Evolutionary conservation across 2,113 vertebrate species (phyloP).

Genomic region (Edolisoma coerulescens): DNA sequence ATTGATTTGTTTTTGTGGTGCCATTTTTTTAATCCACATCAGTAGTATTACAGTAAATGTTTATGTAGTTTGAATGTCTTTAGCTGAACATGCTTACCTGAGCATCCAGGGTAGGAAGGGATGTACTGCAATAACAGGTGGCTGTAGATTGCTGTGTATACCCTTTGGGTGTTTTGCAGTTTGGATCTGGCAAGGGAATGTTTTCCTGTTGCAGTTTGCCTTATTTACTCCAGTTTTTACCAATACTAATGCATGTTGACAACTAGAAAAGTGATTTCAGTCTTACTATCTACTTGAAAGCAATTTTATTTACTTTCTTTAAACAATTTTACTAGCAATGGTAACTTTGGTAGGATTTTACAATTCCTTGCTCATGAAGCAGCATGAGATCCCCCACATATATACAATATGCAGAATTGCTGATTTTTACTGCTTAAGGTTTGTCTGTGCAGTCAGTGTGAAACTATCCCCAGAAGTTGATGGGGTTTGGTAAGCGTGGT

Average conservation of each 20-base stretch:
- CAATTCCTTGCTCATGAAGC: not conserved
- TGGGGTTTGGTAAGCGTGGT: not conserved
- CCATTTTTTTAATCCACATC: not conserved
- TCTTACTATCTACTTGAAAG: not conserved
- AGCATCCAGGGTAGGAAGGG: not conserved
- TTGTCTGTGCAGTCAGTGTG: not conserved
- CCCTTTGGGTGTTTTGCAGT: not conserved
- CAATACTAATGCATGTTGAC: accelerated
- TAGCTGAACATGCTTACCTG: not conserved
- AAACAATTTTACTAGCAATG: not conserved
- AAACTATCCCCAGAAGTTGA: not conserved
- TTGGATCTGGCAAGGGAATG: not conserved
- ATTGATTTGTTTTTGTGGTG: not conserved
- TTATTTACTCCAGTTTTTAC: not conserved
- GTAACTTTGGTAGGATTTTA: not conserved
- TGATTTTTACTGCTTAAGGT: not conserved
- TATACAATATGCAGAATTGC: not conserved
- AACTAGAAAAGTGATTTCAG: not conserved
- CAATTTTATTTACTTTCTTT: not conserved
- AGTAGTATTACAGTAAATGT: not conserved
- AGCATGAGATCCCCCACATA: accelerated
- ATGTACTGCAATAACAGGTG: not conserved
- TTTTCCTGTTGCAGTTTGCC: not conserved
- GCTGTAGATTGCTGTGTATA: not conserved
- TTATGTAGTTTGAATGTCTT: not conserved